These are phyloP conservation scores for Saxidomus purpurata DNA, from an alignment of 1,140 invertebrate species.

Conservation along the genomic window DNA sequence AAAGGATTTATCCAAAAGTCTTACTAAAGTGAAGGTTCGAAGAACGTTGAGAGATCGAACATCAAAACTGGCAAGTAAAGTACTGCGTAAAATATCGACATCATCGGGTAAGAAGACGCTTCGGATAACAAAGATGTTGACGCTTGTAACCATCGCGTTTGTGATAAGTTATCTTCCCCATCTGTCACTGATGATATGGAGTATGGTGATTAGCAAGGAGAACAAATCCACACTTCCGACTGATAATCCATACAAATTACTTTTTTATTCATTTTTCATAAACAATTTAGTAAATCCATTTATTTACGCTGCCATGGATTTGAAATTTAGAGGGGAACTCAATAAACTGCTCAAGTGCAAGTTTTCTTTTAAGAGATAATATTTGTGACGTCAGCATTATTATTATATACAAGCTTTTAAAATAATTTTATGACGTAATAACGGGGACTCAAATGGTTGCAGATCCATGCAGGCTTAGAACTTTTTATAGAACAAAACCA, in stretches of 20 bases:
- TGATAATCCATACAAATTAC: conserved; percentile 38
- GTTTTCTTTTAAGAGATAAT: not conserved
- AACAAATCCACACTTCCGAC: conserved; percentile 26
- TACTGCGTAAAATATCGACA: conserved; percentile 27
- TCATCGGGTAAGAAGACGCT: conserved; percentile 43
- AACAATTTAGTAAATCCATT: conserved; percentile 63
- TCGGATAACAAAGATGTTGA: conserved; percentile 64
- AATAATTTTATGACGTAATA: no score
- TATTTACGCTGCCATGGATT: conserved; percentile 60
- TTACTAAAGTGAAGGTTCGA: not conserved
- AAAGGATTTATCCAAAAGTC: not conserved
- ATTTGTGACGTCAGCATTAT: no score
- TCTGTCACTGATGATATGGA: conserved; percentile 47
- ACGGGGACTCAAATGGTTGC: no score
- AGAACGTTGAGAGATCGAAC: not conserved
- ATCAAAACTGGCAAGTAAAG: conserved; percentile 29
- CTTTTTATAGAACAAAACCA: no score
- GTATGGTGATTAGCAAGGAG: conserved; percentile 24
- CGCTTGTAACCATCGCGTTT: conserved; percentile 51
- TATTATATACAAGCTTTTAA: no score
- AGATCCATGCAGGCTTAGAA: no score
- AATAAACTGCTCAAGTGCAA: conserved; percentile 23
- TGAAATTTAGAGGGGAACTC: conserved; percentile 50
- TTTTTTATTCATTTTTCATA: conserved; percentile 60
- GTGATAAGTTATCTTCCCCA: conserved; percentile 55